phyloP scores from a whole-genome alignment of 2,113 vertebrate species.

The Plestiodon gilberti region DNA sequence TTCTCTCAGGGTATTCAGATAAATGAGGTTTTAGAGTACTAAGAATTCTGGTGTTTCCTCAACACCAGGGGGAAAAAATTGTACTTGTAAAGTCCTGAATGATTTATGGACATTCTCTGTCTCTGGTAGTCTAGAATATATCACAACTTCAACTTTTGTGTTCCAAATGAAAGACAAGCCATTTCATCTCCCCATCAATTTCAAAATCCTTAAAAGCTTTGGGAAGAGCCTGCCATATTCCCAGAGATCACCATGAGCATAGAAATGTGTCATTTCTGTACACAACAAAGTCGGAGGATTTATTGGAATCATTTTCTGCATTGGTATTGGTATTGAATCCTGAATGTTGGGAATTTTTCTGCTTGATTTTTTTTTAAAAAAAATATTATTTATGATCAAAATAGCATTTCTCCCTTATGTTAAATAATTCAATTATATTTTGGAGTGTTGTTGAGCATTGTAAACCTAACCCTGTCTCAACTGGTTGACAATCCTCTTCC shows the following conservation, averaged over 20 bases:
- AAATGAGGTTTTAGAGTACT: not conserved
- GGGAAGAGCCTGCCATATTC: constrained; percentile 35
- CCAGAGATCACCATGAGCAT: not conserved
- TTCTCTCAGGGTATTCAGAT: not conserved
- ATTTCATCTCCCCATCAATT: constrained; percentile 29
- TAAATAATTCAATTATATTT: not conserved
- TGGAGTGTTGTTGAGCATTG: not conserved
- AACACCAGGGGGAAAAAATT: constrained; percentile 8
- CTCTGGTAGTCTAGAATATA: constrained; percentile 10
- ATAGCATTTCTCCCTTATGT: not conserved
- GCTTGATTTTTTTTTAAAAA: not conserved
- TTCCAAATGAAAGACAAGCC: constrained; percentile 7
- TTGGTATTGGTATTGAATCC: not conserved
- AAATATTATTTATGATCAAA: not conserved
- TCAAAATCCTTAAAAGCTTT: constrained; percentile 35
- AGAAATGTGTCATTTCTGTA: not conserved
- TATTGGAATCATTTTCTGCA: not conserved
- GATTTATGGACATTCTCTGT: constrained; percentile 39
- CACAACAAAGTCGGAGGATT: constrained; percentile 19
- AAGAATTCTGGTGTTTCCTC: not conserved
- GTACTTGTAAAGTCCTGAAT: constrained; percentile 1
- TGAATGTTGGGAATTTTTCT: not conserved
- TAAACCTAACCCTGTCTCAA: not conserved
- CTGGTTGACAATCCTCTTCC: not conserved
- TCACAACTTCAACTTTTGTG: constrained; percentile 5